Conservation (phyloP, 2,113 vertebrate species). For the Cephalopterus ornatus region DNA sequence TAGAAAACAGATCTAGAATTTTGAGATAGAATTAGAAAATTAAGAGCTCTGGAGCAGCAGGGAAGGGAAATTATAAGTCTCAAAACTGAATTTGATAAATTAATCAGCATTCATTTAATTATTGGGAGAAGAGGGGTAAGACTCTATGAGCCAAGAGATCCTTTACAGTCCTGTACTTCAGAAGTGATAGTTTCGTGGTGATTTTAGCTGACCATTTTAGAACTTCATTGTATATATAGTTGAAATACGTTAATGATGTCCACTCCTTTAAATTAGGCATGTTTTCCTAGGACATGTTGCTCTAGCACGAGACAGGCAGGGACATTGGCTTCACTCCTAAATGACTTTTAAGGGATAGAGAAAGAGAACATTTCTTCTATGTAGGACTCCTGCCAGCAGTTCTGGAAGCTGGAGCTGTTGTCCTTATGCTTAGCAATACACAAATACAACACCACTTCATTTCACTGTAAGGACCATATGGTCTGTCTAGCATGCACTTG, state of each 20-base stretch:
- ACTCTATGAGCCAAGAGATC: neutral
- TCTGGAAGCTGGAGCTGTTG: conserved; percentile 2
- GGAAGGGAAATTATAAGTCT: neutral
- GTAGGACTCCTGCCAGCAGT: neutral
- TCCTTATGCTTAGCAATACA: neutral
- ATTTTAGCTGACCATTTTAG: neutral
- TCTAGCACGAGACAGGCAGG: neutral
- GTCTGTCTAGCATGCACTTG: neutral
- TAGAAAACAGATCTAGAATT: neutral
- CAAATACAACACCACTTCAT: neutral
- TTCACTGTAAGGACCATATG: neutral
- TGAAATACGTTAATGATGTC: neutral
- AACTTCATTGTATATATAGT: neutral
- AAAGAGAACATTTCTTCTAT: neutral
- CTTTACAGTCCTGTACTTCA: neutral
- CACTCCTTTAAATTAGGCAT: neutral
- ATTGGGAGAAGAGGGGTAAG: neutral
- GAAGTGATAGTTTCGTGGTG: neutral
- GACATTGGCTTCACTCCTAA: neutral
- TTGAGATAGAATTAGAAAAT: neutral
- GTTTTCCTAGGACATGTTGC: neutral
- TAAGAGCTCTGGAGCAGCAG: neutral
- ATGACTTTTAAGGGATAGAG: neutral
- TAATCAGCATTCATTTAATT: neutral
- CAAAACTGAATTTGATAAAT: neutral